Evolutionary conservation across 1,140 invertebrate species (phyloP).

Genomic region (Drosophila bifasciata): DNA sequence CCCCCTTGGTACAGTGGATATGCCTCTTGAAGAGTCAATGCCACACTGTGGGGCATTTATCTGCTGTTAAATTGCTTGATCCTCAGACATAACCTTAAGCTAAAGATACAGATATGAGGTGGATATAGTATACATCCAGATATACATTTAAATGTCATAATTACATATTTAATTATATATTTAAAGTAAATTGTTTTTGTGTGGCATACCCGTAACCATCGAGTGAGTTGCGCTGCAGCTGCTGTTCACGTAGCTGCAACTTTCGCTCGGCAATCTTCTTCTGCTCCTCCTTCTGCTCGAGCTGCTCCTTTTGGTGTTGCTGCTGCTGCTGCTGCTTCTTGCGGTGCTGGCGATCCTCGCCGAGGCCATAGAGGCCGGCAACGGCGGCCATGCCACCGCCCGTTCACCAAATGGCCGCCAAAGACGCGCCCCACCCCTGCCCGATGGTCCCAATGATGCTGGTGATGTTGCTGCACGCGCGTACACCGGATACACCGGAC

Average conservation of each 20-base stretch:
- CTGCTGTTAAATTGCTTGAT: no score
- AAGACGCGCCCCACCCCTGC: neutral
- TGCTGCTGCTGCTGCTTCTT: conserved; percentile 83
- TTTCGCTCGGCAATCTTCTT: conserved; percentile 81
- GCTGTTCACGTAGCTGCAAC: conserved; percentile 69
- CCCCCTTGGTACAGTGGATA: no score
- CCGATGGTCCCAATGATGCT: conserved; percentile 8
- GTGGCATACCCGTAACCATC: conserved; percentile 78
- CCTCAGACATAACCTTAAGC: no score
- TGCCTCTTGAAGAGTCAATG: no score
- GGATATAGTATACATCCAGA: no score
- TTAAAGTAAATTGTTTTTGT: no score
- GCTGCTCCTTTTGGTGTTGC: conserved; percentile 79
- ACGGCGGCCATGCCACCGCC: conserved; percentile 77
- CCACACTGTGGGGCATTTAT: no score
- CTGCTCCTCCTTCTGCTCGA: conserved; percentile 82
- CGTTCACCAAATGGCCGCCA: neutral
- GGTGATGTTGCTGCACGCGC: conserved; percentile 24
- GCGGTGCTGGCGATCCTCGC: conserved; percentile 83
- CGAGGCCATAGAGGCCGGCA: conserved; percentile 82
- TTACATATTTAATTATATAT: no score
- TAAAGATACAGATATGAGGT: no score
- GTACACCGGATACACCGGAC: no score
- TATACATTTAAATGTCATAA: no score
- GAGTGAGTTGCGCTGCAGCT: conserved; percentile 72